Evolutionary conservation across 2,113 vertebrate species (phyloP).

Genomic region (Maccullochella peelii): DNA sequence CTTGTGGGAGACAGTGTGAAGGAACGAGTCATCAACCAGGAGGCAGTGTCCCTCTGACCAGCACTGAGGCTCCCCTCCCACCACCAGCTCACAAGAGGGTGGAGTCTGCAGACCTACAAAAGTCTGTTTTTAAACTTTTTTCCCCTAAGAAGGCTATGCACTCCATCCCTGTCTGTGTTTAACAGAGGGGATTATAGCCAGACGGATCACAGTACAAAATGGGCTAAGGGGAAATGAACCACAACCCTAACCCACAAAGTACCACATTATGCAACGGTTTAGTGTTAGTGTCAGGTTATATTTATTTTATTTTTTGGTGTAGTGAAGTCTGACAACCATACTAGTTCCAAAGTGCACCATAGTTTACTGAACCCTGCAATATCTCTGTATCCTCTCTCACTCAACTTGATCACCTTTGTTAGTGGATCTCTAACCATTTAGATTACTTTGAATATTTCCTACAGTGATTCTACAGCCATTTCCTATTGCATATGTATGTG

Average conservation of each 20-base stretch:
- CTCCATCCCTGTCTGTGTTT: constrained; percentile 35
- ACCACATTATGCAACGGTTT: constrained; percentile 22
- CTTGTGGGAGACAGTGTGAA: constrained; percentile 86
- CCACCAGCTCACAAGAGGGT: constrained; percentile 86
- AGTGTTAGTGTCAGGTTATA: background rate
- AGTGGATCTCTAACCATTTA: background rate
- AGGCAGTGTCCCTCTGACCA: constrained; percentile 87
- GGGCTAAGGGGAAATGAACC: constrained; percentile 34
- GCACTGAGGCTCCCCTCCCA: constrained; percentile 85
- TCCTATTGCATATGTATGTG: background rate
- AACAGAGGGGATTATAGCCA: constrained; percentile 65
- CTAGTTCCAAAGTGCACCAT: background rate
- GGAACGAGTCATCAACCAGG: constrained; percentile 83
- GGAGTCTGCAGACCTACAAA: constrained; percentile 82
- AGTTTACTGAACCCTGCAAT: background rate
- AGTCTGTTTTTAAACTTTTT: constrained; percentile 27
- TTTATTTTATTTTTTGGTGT: background rate
- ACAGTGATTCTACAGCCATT: too few relatives aligned
- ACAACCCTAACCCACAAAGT: constrained; percentile 32
- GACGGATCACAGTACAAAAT: constrained; percentile 55
- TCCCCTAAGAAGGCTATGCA: constrained; percentile 22
- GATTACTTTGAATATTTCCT: too few relatives aligned
- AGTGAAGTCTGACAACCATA: background rate
- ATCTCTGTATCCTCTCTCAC: too few relatives aligned
- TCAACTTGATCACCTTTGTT: too few relatives aligned